Base-by-base conservation (phyloP, 2,888 invertebrate species). In the Apantesis nais region DNA sequence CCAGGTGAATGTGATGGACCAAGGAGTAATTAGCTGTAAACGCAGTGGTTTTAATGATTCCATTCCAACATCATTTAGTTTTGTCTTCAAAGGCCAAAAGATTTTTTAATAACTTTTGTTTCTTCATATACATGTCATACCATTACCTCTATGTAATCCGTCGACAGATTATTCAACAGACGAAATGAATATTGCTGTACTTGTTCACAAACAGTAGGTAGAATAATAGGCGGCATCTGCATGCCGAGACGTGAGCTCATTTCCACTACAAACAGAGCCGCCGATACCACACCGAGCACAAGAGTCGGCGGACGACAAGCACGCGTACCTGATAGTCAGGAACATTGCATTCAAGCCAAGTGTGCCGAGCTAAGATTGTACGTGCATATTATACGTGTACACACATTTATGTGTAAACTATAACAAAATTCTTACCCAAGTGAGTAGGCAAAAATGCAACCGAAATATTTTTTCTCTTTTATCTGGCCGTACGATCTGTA, bases 211-310 rank as follows among this genome's bases (percentile, higher is more conserved):
- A 68, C 71, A 72, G 48, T 25, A 5, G 55, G 67, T 29, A 62
- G 71, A 72, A 78, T 81, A 79, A 74, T 68, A 34, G 77, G 34
- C 66, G 72, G 75, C 77, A 78, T 76, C 79, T 74, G 77, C 79
- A 73, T 73, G 75, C 78, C 76, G 78, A 71, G 70, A 73, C 79
- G 78, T 81, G 79, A 74, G 74, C 83, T 80, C 78, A 73, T 76
- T 77, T 63, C 73, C 74, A 65, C 68, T 65, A 76, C 76, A 73
- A 66, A 73, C 72, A 70, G 66, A 31, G 11, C 34, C 63, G n/a
- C 62, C 63, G 4, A 22, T 9, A 64, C 19, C 66, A 62, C 52
- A 31, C 64, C 31, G 16, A 64, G 0, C 52, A 63, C 0, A 62
- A 37, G 70, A 55, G 62, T 16, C 14, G 12, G 75, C 75, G 73